Base-by-base conservation (phyloP, 2,113 vertebrate genomes). In the Neotoma lepida region DNA sequence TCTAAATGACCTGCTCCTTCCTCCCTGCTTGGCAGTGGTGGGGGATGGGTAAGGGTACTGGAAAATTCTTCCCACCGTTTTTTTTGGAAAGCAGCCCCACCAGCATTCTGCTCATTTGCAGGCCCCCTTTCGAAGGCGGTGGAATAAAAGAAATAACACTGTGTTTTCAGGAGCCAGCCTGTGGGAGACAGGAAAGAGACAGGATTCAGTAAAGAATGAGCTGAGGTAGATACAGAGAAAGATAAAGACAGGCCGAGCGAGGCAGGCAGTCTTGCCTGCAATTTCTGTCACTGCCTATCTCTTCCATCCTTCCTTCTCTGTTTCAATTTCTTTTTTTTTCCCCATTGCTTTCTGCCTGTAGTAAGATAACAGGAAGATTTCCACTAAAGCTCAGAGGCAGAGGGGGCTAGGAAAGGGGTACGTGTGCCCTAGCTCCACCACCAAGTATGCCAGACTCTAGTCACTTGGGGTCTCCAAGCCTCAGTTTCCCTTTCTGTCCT, bases 261-360 rank as follows among this genome's bases (percentile, higher is more conserved):
- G 63, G 76, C 91, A n/a, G 94, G 81, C 56, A 22, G 78, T 61
- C 74, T 86, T 9, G 26, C 80, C 84, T 68, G 56, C 84, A 17
- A 82, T 90, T 77, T 86, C 91, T 91, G 84, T 88, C 88, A 66
- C 71, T 58, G 49, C 86, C 49, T 95, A 68, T 96, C 91, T 95
- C 85, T 84, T 63, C 63, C 78, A 94, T 89, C 94, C 73, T 66
- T 89, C 90, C 84, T 54, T 96, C 90, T 96, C 90, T 77, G 73
- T 96, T 96, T 97, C 89, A 89, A 64, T 96, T 97, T 97, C 91
- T 71, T 95, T 89, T 73, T 82, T 94, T 10, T 88, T 85, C 39
- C 26, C 95, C 88, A 64, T 93, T 95, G 89, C 74, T 88, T 94
- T 93, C 91, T 95, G 95, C 86, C 78, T 66, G 12, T 61, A 86